Base-by-base conservation (phyloP, 30 jellyfish, hydroid and myxozoan genomes). In the Sanderia malayensis region DNA sequence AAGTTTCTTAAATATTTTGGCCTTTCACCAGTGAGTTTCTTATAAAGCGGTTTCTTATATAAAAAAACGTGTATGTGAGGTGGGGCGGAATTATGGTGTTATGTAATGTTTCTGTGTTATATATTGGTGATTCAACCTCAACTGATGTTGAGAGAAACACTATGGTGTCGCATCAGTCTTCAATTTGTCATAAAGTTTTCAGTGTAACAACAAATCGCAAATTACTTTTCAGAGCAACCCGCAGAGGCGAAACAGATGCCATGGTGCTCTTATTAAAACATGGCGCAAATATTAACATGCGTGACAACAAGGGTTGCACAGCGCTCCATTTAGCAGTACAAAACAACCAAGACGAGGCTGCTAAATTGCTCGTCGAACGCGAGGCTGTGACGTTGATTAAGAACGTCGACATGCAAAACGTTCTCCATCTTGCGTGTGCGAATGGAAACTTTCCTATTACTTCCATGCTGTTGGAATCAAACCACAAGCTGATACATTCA, bases 381-480 rank as follows among this genome's bases (percentile, higher is more conserved):
- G 64, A 67, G 0, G 81, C 89, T 2, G 19, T 67, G 4, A 47
- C 74, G 2, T 11, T 31, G 0, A 67, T 61, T 0, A 44, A 64
- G 34, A 74, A 77, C 31, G 32, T 19, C 15, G 22, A 27, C 46
- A 26, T 64, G 37, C 46, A 47, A 52, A 44, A 66, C 44, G 58
- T 70, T 13, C 28, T 77, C 19, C 80, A 77, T 46, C 53, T 53
- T 47, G 81, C 80, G 3, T 67, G 63, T 17, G 80, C 63, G 28
- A 63, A 32, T 30, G 89, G 89, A 17, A 66, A 77, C 37, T 15
- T 15, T 23, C 73, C 47, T 49, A 47, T 68, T 64, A 77, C 86
- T 26, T 4, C 46, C 23, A 21, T 74, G 57, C 55, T 74, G 55
- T 27, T 62, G 1, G 47, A 74, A 24, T 25, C 58, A n/a, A 25